Conservation (phyloP, 2,888 invertebrate species). For the Ochropleura leucogaster region DNA sequence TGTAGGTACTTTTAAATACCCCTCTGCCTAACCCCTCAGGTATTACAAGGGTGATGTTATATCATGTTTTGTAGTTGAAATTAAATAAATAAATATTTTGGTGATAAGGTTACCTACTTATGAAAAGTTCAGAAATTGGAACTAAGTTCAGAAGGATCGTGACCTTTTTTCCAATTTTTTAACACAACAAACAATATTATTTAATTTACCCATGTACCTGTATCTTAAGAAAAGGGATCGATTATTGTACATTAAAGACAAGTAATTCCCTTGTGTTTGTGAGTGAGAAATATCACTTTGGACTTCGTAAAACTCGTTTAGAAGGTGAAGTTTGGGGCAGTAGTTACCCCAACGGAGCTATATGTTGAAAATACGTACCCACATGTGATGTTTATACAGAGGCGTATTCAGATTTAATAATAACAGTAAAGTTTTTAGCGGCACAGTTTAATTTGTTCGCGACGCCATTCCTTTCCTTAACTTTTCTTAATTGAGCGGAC, state of each 20-base stretch:
- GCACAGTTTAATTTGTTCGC: conserved; percentile 45
- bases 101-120: background rate
- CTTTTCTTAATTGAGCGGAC: conserved; percentile 60
- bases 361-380: conserved; percentile 10
- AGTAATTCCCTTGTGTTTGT: conserved; percentile 1
- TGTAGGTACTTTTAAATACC: no score
- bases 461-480: conserved; percentile 47
- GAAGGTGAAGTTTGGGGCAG: conserved; percentile 12
- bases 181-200: background rate
- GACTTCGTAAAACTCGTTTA: conserved; percentile 31
- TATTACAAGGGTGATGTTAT: no score
- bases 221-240: background rate
- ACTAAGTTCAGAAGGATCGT: background rate
- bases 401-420: conserved; percentile 55
- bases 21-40: no score
- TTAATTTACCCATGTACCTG: background rate
- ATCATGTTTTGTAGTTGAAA: conserved; percentile 8
- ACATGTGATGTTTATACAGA: conserved; percentile 17
- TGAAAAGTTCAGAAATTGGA: background rate
- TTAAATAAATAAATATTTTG: conserved; percentile 1
- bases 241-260: conserved; percentile 1
- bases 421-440: conserved; percentile 44
- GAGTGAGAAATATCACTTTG: conserved; percentile 28
- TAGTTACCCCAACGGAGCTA: conserved; percentile 22
- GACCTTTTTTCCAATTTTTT: background rate